Base-by-base conservation (phyloP, 2,113 vertebrate genomes). In the Grammomys surdaster region DNA sequence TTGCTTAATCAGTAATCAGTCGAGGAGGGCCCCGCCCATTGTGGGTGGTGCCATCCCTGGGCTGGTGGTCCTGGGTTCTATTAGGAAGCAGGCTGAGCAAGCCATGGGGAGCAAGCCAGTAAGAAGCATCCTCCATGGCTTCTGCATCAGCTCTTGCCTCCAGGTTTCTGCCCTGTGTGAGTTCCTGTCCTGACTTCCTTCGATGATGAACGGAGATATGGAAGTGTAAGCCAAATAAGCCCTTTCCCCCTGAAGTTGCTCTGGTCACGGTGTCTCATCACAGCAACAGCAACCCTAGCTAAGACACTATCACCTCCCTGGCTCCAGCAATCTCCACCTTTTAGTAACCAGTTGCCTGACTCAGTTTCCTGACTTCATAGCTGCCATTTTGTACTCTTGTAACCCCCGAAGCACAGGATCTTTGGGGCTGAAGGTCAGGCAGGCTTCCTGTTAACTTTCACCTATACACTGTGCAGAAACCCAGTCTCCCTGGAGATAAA, bases 401-500 rank as follows among this genome's bases (percentile, higher is more conserved):
- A 97, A 95, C 96, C 96, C 92, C 93, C 96, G 88, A 92, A 98
- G 95, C 91, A 91, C 96, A 43, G 88, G 69, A 54, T 86, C 90
- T 89, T 88, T 67, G 54, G 92, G 8, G 6, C 81, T 93, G 88
- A 91, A 96, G 97, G 89, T 97, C 48, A 78, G 96, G 89, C 85
- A 97, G 96, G 65, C 28, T 96, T 95, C 96, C 85, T 78, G 81
- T 78, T 98, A 98, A 98, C 98, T 98, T 98, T 95, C 94, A 88
- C 80, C 80, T 82, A 26, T 5, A 0, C 56, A 14, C 2, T 82
- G 1, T 36, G 70, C 1, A 2, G 58, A 40, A 65, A 40, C 58
- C 58, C 60, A 65, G 24, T 5, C 26, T 17, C 14, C 82, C 5
- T 85, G 8, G 60, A 46, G 28, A 65, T 82, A 13, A 31, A 65